Evolutionary conservation across 2,888 invertebrate genomes (phyloP).

Genomic region (Megaustenia siamemsis): DNA sequence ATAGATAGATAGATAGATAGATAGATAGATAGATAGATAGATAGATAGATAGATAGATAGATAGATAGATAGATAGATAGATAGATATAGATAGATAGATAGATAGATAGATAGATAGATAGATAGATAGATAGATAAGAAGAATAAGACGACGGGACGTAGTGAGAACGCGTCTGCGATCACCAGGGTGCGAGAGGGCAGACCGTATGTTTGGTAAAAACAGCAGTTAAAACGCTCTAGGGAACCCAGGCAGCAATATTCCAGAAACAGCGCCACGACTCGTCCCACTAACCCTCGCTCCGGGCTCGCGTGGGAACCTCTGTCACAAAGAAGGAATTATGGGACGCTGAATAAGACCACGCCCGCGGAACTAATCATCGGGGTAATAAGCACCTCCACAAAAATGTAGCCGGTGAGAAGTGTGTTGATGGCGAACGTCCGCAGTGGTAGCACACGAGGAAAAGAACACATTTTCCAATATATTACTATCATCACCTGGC

Average conservation of each 20-base stretch:
- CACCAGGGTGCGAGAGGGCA: neutral
- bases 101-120: neutral
- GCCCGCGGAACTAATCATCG: constrained; percentile 1
- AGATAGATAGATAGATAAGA: no score
- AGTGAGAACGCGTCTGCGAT: neutral
- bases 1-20: constrained; percentile 25
- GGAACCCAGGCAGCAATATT: neutral
- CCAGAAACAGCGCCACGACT: neutral
- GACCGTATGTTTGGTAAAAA: neutral
- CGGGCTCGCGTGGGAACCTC: constrained; percentile 9
- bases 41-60: constrained; percentile 26
- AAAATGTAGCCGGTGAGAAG: neutral
- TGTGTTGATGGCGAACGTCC: no score
- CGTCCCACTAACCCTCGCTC: neutral
- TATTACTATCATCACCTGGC: no score
- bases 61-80: neutral
- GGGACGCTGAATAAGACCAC: neutral
- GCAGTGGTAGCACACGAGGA: no score
- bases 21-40: constrained; percentile 35
- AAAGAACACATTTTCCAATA: no score
- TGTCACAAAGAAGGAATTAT: neutral
- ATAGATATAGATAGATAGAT: no score
- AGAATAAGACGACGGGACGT: neutral
- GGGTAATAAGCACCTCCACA: neutral
- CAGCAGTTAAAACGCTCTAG: neutral